Conservation (phyloP, 92 coral and sea anemone genomes). For the Virgularia gustaviana region DNA sequence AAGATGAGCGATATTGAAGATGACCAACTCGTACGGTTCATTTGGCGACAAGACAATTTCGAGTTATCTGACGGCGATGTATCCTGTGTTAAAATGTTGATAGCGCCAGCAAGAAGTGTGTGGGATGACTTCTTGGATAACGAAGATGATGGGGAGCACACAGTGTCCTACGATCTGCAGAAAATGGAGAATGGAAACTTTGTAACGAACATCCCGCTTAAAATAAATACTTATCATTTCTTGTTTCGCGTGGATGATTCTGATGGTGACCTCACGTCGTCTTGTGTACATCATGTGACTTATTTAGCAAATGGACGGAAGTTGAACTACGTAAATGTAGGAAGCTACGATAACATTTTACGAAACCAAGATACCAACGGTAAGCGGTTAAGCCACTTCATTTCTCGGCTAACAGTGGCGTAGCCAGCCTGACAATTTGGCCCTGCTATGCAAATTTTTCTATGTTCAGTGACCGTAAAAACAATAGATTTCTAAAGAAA, state of each 20-base stretch:
- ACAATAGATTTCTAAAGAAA: too few relatives aligned
- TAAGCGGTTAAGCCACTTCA: too few relatives aligned
- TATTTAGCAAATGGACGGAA: conserved; percentile 21
- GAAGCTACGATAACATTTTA: conserved; percentile 1
- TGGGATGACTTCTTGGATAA: conserved; percentile 35
- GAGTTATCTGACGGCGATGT: too few relatives aligned
- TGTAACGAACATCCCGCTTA: conserved; percentile 2
- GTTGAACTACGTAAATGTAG: conserved; percentile 31
- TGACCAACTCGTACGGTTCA: too few relatives aligned
- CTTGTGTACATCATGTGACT: conserved; percentile 15
- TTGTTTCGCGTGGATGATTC: conserved; percentile 18
- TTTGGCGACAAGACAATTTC: too few relatives aligned
- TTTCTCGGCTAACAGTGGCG: too few relatives aligned
- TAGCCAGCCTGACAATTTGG: too few relatives aligned
- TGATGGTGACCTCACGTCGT: conserved; percentile 10
- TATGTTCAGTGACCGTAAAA: too few relatives aligned
- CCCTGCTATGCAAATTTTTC: too few relatives aligned
- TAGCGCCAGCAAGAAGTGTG: conserved; percentile 31
- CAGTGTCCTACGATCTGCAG: conserved; percentile 20
- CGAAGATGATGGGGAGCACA: neutral
- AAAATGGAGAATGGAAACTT: conserved; percentile 23
- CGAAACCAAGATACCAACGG: neutral
- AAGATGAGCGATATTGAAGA: too few relatives aligned
- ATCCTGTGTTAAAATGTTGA: conserved; percentile 22
- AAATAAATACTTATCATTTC: conserved; percentile 31